These are phyloP conservation scores for Paraescarpia echinospica DNA, from an alignment of 1,140 invertebrate genomes.

Conservation along the genomic window DNA sequence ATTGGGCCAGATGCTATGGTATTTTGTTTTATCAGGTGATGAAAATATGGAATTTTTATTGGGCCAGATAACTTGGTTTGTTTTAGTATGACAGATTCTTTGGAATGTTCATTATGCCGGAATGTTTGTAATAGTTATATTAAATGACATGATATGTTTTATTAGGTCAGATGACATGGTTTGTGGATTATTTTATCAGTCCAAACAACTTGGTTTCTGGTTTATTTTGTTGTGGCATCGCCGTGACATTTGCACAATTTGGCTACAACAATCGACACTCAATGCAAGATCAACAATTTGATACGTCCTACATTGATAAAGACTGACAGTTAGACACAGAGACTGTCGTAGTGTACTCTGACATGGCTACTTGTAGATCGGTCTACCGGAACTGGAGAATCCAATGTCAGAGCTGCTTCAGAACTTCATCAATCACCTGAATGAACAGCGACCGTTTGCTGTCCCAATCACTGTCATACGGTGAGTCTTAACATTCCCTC, in stretches of 20 bases:
- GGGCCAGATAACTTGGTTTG: neutral
- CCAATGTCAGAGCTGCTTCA: slow-evolving; percentile 74
- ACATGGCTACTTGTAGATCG: slow-evolving; percentile 62
- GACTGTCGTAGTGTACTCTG: neutral
- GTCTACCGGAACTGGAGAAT: slow-evolving; percentile 78
- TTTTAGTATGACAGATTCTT: no score
- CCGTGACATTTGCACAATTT: neutral
- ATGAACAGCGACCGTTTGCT: slow-evolving; percentile 79
- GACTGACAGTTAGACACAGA: neutral
- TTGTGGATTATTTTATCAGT: no score
- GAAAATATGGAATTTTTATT: no score
- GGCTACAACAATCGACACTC: neutral
- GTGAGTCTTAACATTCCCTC: slow-evolving; percentile 60
- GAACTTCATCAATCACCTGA: slow-evolving; percentile 80
- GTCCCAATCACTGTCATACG: slow-evolving; percentile 80
- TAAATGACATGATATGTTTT: no score
- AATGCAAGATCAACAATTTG: neutral
- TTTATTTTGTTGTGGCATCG: no score
- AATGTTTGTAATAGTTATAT: no score
- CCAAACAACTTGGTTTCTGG: no score
- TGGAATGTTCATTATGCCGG: no score
- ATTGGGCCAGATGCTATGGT: no score
- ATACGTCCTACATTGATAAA: neutral
- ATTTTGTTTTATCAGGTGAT: no score
- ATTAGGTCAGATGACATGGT: no score